phyloP scores from a whole-genome alignment of 2,797 vertebrate genomes.

The Lagocephalus sceleratus region DNA sequence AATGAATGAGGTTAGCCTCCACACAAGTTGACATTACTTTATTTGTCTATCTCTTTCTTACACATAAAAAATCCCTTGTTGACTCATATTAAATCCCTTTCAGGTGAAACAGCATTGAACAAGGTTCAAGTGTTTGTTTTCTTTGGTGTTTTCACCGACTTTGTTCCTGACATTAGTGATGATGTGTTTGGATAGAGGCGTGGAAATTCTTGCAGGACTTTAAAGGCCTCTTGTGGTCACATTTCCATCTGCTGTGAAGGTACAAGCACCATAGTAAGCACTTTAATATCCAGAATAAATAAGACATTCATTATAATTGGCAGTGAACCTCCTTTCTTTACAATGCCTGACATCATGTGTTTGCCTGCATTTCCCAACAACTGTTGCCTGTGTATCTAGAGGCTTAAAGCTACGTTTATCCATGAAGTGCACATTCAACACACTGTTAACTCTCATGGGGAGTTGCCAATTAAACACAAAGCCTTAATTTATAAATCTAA shows the following conservation, averaged over 20 bases:
- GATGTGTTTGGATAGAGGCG: constrained; percentile 38
- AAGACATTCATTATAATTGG: constrained; percentile 62
- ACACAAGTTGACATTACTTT: background rate
- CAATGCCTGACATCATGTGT: constrained; percentile 72
- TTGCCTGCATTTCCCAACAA: constrained; percentile 69
- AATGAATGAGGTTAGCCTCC: constrained; percentile 6
- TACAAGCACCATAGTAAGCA: constrained; percentile 38
- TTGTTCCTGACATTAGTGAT: constrained; percentile 44
- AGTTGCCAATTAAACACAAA: constrained; percentile 70
- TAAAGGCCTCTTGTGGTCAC: constrained; percentile 46
- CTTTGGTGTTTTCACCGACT: constrained; percentile 38
- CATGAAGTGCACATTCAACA: constrained; percentile 71
- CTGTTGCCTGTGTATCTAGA: constrained; percentile 61
- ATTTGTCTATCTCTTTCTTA: background rate
- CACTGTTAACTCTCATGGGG: constrained; percentile 63
- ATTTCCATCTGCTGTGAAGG: constrained; percentile 48
- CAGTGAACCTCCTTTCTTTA: constrained; percentile 65
- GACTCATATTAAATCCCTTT: constrained; percentile 14
- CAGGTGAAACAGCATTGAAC: constrained; percentile 26
- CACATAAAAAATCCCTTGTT: background rate
- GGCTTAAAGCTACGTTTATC: constrained; percentile 65
- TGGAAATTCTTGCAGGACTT: constrained; percentile 41
- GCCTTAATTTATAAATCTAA: constrained; percentile 67
- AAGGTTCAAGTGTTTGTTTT: constrained; percentile 44
- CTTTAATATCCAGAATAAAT: constrained; percentile 60